Percentiles rank a stretch among this genome's conserved stretches.
Conservation (phyloP, 2,888 invertebrate genomes). For the Melieria omissa region DNA sequence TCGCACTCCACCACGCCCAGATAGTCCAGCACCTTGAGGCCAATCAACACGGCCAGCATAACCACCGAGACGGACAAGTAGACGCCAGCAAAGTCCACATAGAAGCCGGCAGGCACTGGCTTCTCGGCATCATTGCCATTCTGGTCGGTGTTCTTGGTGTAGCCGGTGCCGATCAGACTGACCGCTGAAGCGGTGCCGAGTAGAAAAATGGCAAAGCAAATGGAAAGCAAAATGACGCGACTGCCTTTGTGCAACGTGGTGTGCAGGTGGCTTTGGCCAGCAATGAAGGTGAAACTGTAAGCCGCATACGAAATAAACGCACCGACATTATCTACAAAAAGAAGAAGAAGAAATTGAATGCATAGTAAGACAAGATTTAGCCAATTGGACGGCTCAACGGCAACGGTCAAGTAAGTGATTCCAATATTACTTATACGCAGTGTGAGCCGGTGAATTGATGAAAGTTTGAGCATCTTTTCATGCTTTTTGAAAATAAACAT, state of each 20-base stretch:
- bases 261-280: constrained; percentile 57
- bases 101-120: constrained; percentile 54
- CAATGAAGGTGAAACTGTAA: constrained; percentile 59
- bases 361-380: background rate
- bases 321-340: constrained; percentile 56
- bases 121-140: constrained; percentile 42
- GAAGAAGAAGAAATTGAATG: background rate
- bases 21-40: constrained; percentile 54
- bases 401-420: background rate
- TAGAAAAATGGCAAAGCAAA: constrained; percentile 57
- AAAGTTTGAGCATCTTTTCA: too few relatives aligned
- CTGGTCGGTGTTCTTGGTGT: constrained; percentile 49
- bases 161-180: constrained; percentile 54
- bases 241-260: constrained; percentile 55
- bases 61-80: constrained; percentile 53
- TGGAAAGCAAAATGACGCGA: constrained; percentile 55
- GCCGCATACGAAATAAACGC: constrained; percentile 60
- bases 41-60: constrained; percentile 51
- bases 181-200: constrained; percentile 58
- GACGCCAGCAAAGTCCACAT: constrained; percentile 58
- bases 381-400: too few relatives aligned
- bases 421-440: background rate
- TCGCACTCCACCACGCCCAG: constrained; percentile 59
- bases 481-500: too few relatives aligned
- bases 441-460: too few relatives aligned